These are phyloP conservation scores for Todiramphus chloris DNA, from an alignment of 2,113 vertebrate species.

Conservation along the genomic window DNA sequence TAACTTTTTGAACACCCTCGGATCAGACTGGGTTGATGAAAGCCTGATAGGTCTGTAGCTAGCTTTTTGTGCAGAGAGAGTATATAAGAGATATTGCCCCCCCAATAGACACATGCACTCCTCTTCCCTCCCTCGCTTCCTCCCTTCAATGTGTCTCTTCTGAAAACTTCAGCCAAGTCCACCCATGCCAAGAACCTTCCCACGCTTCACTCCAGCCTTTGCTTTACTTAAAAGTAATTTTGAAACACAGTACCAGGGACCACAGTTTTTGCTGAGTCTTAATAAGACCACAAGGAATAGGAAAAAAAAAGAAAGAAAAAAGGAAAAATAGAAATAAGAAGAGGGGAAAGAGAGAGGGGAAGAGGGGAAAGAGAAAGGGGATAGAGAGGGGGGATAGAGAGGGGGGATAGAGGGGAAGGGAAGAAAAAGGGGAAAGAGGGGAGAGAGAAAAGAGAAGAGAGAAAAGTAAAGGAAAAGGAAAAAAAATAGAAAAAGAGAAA, in stretches of 20 bases:
- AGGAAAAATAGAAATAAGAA: background rate
- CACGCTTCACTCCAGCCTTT: background rate
- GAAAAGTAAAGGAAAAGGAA: background rate
- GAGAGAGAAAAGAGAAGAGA: background rate
- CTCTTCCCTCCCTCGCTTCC: background rate
- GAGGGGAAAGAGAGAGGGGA: too few relatives aligned
- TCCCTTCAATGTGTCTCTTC: background rate
- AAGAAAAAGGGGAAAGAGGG: too few relatives aligned
- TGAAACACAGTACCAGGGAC: background rate
- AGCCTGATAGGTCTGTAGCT: conserved; percentile 55
- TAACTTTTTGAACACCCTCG: conserved; percentile 53
- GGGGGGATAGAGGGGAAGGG: background rate
- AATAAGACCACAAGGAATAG: background rate
- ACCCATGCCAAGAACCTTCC: background rate
- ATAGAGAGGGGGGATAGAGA: background rate
- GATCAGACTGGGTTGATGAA: conserved; percentile 59
- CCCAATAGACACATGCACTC: background rate
- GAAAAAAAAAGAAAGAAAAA: background rate
- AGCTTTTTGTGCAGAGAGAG: background rate
- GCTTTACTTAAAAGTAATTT: conserved; percentile 12
- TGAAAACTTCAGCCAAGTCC: background rate
- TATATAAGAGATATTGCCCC: background rate
- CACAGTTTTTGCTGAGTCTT: background rate
- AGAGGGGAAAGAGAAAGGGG: background rate
- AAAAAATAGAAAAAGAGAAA: too few relatives aligned